phyloP scores from a whole-genome alignment of 64 coral and sea anemone genomes.

The Pocillopora damicornis region DNA sequence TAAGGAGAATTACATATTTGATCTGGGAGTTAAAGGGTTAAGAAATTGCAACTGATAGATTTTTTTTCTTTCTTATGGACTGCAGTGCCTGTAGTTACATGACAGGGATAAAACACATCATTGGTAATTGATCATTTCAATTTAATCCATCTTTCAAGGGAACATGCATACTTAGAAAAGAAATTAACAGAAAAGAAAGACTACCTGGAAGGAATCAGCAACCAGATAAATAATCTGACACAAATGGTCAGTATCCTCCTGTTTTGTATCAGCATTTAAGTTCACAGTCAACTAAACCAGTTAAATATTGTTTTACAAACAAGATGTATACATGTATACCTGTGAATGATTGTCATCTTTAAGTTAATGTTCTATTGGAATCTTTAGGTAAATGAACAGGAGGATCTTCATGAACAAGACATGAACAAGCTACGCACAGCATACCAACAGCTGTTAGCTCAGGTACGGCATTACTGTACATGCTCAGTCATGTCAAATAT shows the following conservation, averaged over 20 bases:
- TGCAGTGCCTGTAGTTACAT: too few species aligned
- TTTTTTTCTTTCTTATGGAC: neutral
- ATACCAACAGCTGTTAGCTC: slow-evolving; percentile 9
- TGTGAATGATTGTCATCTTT: too few species aligned
- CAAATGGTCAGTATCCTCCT: neutral
- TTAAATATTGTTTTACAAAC: too few species aligned
- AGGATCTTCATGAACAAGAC: slow-evolving; percentile 12
- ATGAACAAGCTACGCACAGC: slow-evolving; percentile 16
- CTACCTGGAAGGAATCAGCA: neutral
- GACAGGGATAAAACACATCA: too few species aligned
- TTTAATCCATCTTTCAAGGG: neutral
- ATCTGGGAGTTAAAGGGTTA: too few species aligned
- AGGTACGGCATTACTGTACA: neutral
- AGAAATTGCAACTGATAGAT: too few species aligned
- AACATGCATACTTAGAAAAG: slow-evolving; percentile 11
- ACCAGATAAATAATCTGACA: neutral
- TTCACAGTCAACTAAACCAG: too few species aligned
- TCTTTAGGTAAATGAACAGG: neutral
- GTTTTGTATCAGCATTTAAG: neutral
- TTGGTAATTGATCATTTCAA: too few species aligned
- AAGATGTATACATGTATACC: too few species aligned
- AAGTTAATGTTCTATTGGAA: neutral
- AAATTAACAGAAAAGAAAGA: slow-evolving; percentile 22
- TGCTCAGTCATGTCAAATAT: neutral
- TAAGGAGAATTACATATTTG: too few species aligned